Conservation (phyloP, 1,140 invertebrate genomes). For the Aphaenogaster floridana region DNA sequence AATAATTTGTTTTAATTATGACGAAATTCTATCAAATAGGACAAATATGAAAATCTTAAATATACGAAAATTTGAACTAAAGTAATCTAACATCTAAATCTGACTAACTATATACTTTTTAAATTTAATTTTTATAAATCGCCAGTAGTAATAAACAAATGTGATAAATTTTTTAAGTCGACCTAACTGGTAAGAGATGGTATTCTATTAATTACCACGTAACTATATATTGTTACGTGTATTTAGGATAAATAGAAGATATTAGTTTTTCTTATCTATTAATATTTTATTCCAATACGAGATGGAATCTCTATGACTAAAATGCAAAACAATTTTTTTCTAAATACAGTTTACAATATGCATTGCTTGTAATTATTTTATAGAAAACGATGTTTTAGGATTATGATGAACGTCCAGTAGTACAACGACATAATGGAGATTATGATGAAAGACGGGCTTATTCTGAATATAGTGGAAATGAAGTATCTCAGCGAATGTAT, state of each 20-base stretch:
- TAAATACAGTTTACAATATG: constrained; percentile 14
- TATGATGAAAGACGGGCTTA: constrained; percentile 80
- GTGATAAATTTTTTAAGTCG: too few species aligned
- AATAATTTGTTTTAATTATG: constrained; percentile 14
- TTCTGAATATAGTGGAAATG: constrained; percentile 77
- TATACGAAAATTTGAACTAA: not conserved
- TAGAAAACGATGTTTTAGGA: constrained; percentile 77
- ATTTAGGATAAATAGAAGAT: constrained; percentile 23
- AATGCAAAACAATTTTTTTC: not conserved
- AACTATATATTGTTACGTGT: not conserved
- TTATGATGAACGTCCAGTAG: constrained; percentile 78
- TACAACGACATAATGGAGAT: constrained; percentile 81
- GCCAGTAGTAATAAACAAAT: too few species aligned
- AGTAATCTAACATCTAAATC: not conserved
- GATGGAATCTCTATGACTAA: constrained; percentile 1
- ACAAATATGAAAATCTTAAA: not conserved
- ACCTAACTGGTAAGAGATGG: too few species aligned
- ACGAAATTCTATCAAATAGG: not conserved
- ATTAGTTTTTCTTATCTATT: constrained; percentile 1
- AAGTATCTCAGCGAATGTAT: constrained; percentile 77
- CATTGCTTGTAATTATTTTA: not conserved
- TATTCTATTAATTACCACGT: too few species aligned
- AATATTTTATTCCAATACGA: not conserved
- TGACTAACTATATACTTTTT: not conserved
- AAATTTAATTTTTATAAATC: too few species aligned